Conservation (phyloP, 2,888 invertebrate genomes). For the Tetrapedia diversipes region DNA sequence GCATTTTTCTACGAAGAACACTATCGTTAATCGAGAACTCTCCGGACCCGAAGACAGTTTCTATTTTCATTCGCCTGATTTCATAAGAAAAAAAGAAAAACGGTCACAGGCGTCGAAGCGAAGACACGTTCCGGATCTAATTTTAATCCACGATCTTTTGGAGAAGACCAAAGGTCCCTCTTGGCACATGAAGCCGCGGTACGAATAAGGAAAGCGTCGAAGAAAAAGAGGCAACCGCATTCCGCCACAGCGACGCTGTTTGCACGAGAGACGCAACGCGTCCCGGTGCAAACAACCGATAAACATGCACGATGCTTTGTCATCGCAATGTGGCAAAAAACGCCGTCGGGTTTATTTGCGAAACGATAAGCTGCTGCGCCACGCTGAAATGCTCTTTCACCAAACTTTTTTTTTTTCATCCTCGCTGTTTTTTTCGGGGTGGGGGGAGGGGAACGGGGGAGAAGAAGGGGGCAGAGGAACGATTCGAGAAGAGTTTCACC, state of each 20-base stretch:
- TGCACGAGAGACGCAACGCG: conserved; percentile 55
- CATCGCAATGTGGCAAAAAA: conserved; percentile 55
- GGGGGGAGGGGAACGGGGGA: no score
- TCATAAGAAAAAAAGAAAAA: conserved; percentile 1
- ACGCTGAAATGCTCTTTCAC: conserved; percentile 30
- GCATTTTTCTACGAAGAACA: conserved; percentile 7
- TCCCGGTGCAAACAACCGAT: conserved; percentile 67
- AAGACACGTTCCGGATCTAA: conserved; percentile 27
- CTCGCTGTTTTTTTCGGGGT: not conserved
- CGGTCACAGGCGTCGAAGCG: not conserved
- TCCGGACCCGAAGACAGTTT: not conserved
- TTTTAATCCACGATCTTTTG: conserved; percentile 38
- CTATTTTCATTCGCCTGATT: conserved; percentile 26
- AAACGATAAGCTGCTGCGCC: conserved; percentile 64
- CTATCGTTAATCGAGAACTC: conserved; percentile 7
- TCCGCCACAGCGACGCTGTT: conserved; percentile 61
- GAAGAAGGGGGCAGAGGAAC: no score
- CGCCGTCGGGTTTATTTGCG: conserved; percentile 62
- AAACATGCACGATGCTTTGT: conserved; percentile 71
- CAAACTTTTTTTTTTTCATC: conserved; percentile 1
- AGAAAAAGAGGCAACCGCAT: conserved; percentile 61
- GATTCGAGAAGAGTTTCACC: conserved; percentile 6
- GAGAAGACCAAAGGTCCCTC: conserved; percentile 36
- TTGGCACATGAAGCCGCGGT: conserved; percentile 33
- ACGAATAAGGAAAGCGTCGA: conserved; percentile 51